Evolutionary conservation across 2,113 vertebrate genomes (phyloP), one percentile per base, ranked within the genome.

Genomic region (Brachypodius melanocephalos): DNA sequence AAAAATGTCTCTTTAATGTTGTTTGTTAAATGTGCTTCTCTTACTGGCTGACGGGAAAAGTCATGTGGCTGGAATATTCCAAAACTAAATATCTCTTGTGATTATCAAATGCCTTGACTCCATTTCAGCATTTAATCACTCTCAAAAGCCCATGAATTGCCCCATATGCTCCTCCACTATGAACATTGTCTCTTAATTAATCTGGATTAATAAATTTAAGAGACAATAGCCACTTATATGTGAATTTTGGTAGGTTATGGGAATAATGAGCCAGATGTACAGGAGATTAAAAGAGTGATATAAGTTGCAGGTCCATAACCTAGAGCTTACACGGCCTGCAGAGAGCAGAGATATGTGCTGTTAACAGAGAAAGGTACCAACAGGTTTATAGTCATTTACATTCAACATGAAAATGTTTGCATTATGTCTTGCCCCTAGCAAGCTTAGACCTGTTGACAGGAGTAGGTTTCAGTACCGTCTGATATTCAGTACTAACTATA

Each of bases 41-140:
- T 95, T 87, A 69, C 66, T 72, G 49, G 19, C 32, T 89, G 40
- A 93, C 34, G 43, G 32, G 31, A 77, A 85, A 90, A 73, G 78
- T 82, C 83, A 62, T 19, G 19, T 49, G 34, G 26, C 45, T 95
- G 38, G 55, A 93, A 91, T 89, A 85, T 66, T 91, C 77, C 46
- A 95, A 58, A 40, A 96, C 61, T 85, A 97, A 93, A 95, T 85
- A 96, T 67, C 22, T 88, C 69, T 62, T 78, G 36, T 59, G 66
- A 92, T 95, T 94, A 91, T 61, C 77, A 85, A 89, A 95, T 81
- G 49, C 49, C 49, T 95, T 2, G 1, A 49, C 52, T 92, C 34
- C 54, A 85, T 80, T 95, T 95, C 79, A 93, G 85, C 89, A 95
- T 92, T 92, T 97, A 95, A 92, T 85, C 76, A 93, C 48, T 43